These are phyloP conservation scores for Microcebus ravelobensis DNA, from an alignment of 2,113 vertebrate genomes.

Conservation along the genomic window DNA sequence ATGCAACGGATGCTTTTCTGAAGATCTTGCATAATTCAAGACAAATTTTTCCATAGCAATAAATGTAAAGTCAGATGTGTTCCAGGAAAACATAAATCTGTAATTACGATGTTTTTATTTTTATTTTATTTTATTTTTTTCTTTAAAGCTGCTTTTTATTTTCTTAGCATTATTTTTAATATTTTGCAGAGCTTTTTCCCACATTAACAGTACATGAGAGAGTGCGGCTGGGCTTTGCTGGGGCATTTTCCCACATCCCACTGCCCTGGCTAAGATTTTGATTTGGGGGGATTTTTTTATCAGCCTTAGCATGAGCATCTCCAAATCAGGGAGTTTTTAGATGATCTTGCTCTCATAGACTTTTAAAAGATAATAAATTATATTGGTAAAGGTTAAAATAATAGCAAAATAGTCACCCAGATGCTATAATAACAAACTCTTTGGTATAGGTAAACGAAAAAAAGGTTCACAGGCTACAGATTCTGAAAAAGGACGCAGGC, in stretches of 20 bases:
- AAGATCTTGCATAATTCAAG: conserved; percentile 46
- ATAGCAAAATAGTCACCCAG: not conserved
- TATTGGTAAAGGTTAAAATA: not conserved
- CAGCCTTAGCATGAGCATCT: not conserved
- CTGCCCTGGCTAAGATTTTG: not conserved
- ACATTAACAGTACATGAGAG: not conserved
- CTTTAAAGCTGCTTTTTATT: conserved; percentile 15
- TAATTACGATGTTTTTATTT: not conserved
- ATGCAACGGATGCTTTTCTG: conserved; percentile 21
- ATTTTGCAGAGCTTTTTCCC: conserved; percentile 35
- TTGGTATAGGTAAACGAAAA: not conserved
- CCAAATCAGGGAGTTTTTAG: not conserved
- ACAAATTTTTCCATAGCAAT: conserved; percentile 43
- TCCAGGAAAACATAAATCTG: conserved; percentile 47
- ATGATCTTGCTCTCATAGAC: not conserved
- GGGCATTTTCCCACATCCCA: not conserved
- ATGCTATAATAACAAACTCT: not conserved
- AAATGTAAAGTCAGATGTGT: conserved; percentile 16
- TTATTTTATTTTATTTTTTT: not conserved
- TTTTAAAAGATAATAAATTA: not conserved
- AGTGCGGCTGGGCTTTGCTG: not conserved
- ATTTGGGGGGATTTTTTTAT: not conserved
- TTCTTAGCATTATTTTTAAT: conserved; percentile 47
- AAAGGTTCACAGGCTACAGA: not conserved
- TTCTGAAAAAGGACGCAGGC: not conserved